Percentiles rank a stretch among this genome's conserved stretches.
phyloP scores from a whole-genome alignment of 1,140 invertebrate species.

The Pemphigus obesinymphae region DNA sequence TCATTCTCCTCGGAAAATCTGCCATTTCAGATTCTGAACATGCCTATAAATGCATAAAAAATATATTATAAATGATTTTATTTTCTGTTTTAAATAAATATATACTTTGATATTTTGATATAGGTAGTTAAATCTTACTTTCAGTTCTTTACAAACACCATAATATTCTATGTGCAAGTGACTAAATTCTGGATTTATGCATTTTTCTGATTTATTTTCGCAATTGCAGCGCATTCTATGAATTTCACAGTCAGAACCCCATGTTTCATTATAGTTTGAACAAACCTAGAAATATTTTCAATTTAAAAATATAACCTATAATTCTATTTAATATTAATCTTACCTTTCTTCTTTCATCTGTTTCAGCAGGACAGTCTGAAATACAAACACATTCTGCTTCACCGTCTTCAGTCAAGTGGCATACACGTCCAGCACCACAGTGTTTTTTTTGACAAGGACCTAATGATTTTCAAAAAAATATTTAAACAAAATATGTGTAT shows the following conservation, averaged over 20 bases:
- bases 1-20: slow-evolving; percentile 89
- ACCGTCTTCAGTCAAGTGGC: slow-evolving; percentile 66
- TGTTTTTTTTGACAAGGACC: slow-evolving; percentile 81
- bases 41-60: slow-evolving; percentile 55
- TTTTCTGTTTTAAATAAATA: neutral
- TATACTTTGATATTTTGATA: neutral
- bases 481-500: slow-evolving; percentile 27
- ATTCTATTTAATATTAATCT: neutral
- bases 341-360: slow-evolving; percentile 69
- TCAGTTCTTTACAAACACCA: slow-evolving; percentile 73
- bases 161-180: slow-evolving; percentile 93
- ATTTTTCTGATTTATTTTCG: slow-evolving; percentile 67
- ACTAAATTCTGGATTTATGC: slow-evolving; percentile 66
- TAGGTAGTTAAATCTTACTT: slow-evolving; percentile 54
- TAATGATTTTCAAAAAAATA: slow-evolving; percentile 45
- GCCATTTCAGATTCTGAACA: slow-evolving; percentile 79
- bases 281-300: slow-evolving; percentile 63
- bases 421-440: slow-evolving; percentile 84
- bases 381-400: slow-evolving; percentile 82
- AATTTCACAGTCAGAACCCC: slow-evolving; percentile 85
- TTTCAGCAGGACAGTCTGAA: slow-evolving; percentile 71
- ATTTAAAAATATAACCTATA: neutral
- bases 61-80: neutral
- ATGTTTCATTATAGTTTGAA: slow-evolving; percentile 90
- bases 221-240: slow-evolving; percentile 87